A percentile compares a stretch with the other conserved stretches of the same genome.
Conservation (phyloP, 1,140 invertebrate genomes). For the Drosophila carrolli region DNA sequence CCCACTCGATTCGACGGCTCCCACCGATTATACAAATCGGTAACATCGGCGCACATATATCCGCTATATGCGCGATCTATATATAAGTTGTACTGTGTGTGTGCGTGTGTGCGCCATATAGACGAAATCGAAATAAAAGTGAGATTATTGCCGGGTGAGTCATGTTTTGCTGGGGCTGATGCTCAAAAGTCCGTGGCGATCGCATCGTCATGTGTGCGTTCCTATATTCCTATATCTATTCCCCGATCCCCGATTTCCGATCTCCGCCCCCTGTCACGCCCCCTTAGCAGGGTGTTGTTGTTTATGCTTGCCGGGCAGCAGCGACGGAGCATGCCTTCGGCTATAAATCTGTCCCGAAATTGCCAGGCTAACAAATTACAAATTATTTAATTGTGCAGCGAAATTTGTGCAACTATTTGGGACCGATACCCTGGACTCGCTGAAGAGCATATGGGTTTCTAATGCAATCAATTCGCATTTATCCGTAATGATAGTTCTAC, state of each 20-base stretch:
- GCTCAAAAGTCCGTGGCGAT: slow-evolving; percentile 25
- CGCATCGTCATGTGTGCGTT: slow-evolving; percentile 61
- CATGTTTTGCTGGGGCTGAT: slow-evolving; percentile 38
- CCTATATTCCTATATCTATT: slow-evolving; percentile 3
- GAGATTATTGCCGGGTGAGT: slow-evolving; percentile 80
- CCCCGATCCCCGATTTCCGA: slow-evolving; percentile 5
- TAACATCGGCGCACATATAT: slow-evolving; percentile 18
- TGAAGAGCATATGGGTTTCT: neutral
- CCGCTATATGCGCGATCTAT: slow-evolving; percentile 24
- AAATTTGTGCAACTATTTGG: slow-evolving; percentile 60
- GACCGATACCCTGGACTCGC: slow-evolving; percentile 10
- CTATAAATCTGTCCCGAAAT: slow-evolving; percentile 60
- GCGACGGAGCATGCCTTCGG: slow-evolving; percentile 59
- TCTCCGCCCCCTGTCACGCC: neutral
- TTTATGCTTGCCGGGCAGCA: slow-evolving; percentile 46
- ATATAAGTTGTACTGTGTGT: slow-evolving; percentile 35
- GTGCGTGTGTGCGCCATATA: slow-evolving; percentile 38
- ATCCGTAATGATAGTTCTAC: too few relatives aligned
- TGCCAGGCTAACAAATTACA: slow-evolving; percentile 58
- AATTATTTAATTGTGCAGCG: slow-evolving; percentile 73
- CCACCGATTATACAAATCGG: slow-evolving; percentile 26
- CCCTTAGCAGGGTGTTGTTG: slow-evolving; percentile 12
- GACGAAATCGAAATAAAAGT: slow-evolving; percentile 81
- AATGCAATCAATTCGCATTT: neutral
- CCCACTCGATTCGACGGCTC: slow-evolving; percentile 11